Evolutionary conservation across 2,113 vertebrate genomes (phyloP).

Genomic region (Mandrillus leucophaeus): DNA sequence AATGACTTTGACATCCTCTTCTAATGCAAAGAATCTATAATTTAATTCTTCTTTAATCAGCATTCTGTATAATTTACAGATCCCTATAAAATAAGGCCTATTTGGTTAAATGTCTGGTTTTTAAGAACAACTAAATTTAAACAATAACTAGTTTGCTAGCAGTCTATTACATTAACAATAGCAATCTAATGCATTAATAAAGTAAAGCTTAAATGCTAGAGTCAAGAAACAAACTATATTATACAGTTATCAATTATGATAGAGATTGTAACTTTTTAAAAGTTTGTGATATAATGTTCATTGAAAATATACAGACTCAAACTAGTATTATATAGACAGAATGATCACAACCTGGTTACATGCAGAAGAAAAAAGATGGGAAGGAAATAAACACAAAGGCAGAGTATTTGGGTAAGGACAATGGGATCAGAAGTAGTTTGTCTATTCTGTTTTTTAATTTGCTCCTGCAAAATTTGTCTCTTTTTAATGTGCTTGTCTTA

Average conservation of each 20-base stretch:
- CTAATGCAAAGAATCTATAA: background rate
- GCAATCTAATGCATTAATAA: constrained; percentile 43
- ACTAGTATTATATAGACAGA: background rate
- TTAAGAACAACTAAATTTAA: constrained; percentile 58
- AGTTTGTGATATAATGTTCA: constrained; percentile 11
- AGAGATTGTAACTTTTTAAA: background rate
- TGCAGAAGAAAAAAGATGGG: background rate
- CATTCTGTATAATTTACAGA: constrained; percentile 29
- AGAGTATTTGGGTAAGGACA: background rate
- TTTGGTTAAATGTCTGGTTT: background rate
- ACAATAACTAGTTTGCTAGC: constrained; percentile 60
- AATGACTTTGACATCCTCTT: background rate
- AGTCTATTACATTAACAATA: constrained; percentile 62
- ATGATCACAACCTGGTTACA: background rate
- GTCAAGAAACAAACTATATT: constrained; percentile 41
- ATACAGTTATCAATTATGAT: background rate
- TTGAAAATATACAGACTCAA: background rate
- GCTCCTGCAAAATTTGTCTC: background rate
- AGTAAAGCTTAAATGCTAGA: constrained; percentile 11
- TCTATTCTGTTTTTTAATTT: background rate
- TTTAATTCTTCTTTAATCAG: constrained; percentile 45
- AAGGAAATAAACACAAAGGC: background rate
- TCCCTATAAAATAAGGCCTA: background rate
- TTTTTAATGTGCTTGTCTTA: constrained; percentile 24
- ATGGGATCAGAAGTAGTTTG: background rate